These are phyloP conservation scores for Parazoanthus darwini DNA, from an alignment of 92 coral and sea anemone genomes.

Conservation along the genomic window DNA sequence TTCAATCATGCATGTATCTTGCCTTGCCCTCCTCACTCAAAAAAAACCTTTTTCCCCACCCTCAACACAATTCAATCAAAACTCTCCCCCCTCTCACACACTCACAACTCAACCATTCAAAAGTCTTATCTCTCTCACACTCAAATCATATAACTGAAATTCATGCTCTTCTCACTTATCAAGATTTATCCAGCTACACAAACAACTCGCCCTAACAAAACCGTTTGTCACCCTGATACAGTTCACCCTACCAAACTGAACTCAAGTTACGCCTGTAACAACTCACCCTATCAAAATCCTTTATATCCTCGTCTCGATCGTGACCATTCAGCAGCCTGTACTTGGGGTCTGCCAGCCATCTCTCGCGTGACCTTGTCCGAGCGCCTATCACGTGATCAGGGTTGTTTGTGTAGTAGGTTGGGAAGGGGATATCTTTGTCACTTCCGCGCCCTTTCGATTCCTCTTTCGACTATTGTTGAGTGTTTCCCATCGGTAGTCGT, in stretches of 20 bases:
- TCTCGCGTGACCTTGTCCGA: slow-evolving; percentile 88
- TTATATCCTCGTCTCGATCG: slow-evolving; percentile 66
- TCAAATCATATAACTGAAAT: too few species aligned
- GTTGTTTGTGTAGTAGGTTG: slow-evolving; percentile 89
- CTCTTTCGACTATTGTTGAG: slow-evolving; percentile 86
- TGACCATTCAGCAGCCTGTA: slow-evolving; percentile 72
- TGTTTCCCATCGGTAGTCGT: slow-evolving; percentile 75
- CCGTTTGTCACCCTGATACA: background rate
- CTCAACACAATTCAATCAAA: too few species aligned
- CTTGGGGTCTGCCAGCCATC: slow-evolving; percentile 91
- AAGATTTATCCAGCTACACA: too few species aligned
- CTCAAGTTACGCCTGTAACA: background rate
- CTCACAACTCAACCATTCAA: too few species aligned
- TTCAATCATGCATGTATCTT: too few species aligned
- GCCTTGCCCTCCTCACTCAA: too few species aligned
- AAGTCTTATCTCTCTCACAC: too few species aligned
- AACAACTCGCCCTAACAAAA: too few species aligned
- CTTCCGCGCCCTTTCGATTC: slow-evolving; percentile 95
- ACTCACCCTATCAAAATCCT: slow-evolving; percentile 77
- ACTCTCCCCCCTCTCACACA: too few species aligned
- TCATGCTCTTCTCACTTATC: too few species aligned
- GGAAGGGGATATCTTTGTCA: slow-evolving; percentile 87
- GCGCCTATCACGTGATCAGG: slow-evolving; percentile 98
- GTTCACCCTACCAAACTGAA: background rate
- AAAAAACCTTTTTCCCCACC: too few species aligned